Evolutionary conservation across 2,113 vertebrate genomes (phyloP).

Genomic region (Silurus meridionalis): DNA sequence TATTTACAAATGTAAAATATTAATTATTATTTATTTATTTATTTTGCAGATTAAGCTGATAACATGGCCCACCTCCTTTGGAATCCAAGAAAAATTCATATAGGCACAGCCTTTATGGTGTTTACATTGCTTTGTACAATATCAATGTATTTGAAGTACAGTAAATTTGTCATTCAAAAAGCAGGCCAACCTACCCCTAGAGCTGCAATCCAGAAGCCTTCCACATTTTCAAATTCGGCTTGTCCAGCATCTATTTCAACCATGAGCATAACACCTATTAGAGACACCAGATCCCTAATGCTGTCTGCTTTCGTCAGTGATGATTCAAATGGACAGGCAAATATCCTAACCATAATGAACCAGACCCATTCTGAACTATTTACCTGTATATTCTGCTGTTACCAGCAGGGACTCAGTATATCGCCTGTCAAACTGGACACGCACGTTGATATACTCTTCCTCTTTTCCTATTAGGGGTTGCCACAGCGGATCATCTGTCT

Average conservation of each 20-base stretch:
- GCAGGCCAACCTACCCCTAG: neutral
- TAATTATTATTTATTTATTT: neutral
- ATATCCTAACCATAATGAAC: slow-evolving; percentile 71
- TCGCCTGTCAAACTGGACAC: slow-evolving; percentile 28
- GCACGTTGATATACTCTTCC: slow-evolving; percentile 50
- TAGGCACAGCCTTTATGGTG: neutral
- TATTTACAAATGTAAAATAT: neutral
- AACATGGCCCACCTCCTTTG: slow-evolving; percentile 1
- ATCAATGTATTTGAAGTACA: neutral
- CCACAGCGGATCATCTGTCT: too few species aligned
- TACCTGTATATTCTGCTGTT: slow-evolving; percentile 73
- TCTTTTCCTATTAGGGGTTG: too few species aligned
- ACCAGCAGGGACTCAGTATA: neutral
- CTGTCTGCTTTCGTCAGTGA: slow-evolving; percentile 71
- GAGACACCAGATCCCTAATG: slow-evolving; percentile 68
- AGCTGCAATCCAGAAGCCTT: slow-evolving; percentile 19
- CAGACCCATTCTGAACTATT: slow-evolving; percentile 61
- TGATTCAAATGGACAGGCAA: slow-evolving; percentile 58
- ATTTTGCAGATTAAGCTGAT: neutral
- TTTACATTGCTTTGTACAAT: neutral
- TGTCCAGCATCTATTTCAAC: slow-evolving; percentile 26
- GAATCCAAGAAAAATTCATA: neutral
- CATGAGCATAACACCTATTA: slow-evolving; percentile 63
- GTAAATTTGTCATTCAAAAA: neutral
- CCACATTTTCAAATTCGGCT: neutral